Percentiles rank a stretch among this genome's conserved stretches.
phyloP scores from a whole-genome alignment of 64 coral and sea anemone genomes.

The Montipora foliosa region DNA sequence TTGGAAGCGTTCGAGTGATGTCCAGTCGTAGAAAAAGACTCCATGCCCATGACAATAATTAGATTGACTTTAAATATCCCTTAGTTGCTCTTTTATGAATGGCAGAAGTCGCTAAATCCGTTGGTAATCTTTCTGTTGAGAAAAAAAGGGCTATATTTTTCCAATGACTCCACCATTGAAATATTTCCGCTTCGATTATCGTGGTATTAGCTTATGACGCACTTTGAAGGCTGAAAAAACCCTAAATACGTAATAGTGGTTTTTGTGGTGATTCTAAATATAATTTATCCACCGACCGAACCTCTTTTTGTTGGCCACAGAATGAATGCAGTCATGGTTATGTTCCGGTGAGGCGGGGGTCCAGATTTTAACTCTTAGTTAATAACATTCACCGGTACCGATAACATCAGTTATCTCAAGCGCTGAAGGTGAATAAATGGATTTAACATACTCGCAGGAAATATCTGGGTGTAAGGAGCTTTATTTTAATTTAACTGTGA shows the following conservation, averaged over 20 bases:
- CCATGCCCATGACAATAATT: too few species aligned
- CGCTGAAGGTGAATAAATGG: background rate
- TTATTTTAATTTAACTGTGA: background rate
- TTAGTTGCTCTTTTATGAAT: too few species aligned
- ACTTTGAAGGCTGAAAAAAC: constrained; percentile 1
- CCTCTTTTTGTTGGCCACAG: background rate
- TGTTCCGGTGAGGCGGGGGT: background rate
- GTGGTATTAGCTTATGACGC: constrained; percentile 5
- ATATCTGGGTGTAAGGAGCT: background rate
- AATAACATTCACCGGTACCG: background rate
- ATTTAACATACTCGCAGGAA: background rate
- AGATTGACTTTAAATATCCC: too few species aligned
- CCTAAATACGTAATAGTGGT: constrained; percentile 4
- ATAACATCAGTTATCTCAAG: background rate
- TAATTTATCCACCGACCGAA: background rate
- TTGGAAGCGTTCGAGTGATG: too few species aligned
- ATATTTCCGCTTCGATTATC: background rate
- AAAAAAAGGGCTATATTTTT: background rate
- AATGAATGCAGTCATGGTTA: background rate
- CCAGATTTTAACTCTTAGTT: background rate
- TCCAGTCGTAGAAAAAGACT: too few species aligned
- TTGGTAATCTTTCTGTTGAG: background rate
- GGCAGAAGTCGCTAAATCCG: too few species aligned
- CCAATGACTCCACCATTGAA: background rate
- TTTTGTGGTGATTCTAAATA: constrained; percentile 14